phyloP scores from a whole-genome alignment of 2,113 vertebrate genomes.

The Coregonus clupeaformis region DNA sequence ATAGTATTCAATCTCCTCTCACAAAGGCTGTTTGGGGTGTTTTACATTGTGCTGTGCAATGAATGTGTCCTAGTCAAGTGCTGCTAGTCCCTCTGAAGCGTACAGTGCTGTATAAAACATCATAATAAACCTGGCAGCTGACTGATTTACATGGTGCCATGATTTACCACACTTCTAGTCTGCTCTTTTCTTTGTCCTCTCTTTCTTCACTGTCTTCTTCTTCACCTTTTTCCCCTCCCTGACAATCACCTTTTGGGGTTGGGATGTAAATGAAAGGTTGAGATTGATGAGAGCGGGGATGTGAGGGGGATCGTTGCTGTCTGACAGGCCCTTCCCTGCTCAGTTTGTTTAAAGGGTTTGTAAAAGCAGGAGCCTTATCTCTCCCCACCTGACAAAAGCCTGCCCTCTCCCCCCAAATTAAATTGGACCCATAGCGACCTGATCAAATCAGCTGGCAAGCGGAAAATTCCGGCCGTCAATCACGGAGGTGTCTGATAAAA shows the following conservation, averaged over 20 bases:
- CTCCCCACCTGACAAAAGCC: conserved; percentile 75
- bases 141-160: conserved; percentile 30
- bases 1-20: neutral
- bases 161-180: conserved; percentile 21
- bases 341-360: conserved; percentile 79
- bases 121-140: conserved; percentile 18
- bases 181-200: conserved; percentile 19
- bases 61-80: conserved; percentile 13
- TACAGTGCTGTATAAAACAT: conserved; percentile 23
- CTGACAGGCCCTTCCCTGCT: conserved; percentile 72
- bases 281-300: conserved; percentile 41
- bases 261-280: conserved; percentile 46
- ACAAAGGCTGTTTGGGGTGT: neutral
- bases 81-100: conserved; percentile 5
- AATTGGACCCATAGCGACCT: conserved; percentile 76
- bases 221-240: neutral
- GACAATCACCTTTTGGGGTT: conserved; percentile 16
- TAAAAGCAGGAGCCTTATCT: conserved; percentile 80
- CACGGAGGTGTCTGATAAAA: conserved; percentile 75
- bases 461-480: conserved; percentile 78
- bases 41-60: neutral
- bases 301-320: conserved; percentile 59
- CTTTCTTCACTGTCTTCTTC: neutral
- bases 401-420: conserved; percentile 78
- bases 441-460: conserved; percentile 79